Base-by-base conservation (phyloP, 2,888 invertebrate species). In the Microchrysa polita region DNA sequence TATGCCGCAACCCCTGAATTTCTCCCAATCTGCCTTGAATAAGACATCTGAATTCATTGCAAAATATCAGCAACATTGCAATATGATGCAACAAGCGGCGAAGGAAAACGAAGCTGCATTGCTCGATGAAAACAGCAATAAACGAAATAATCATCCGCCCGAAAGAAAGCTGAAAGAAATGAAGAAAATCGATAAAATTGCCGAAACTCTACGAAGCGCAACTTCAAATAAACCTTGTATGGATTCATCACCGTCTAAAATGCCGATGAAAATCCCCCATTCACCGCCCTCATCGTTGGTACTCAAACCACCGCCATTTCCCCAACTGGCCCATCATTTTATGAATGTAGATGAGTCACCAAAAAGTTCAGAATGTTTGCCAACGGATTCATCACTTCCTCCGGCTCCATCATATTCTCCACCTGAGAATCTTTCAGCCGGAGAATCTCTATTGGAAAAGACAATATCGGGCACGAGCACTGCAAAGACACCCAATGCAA, bases 151-250 rank as follows among this genome's bases (percentile, higher is more conserved):
- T 53, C 40, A 65, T 22, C 74, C 67, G 42, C 67, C 59, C 63
- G 75, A 75, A 72, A 23, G 60, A 76, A 76, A 75, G 69, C 71
- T 9, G 71, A 84, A 83, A 77, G 85, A 85, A 73, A 80, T 82
- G 40, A 84, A 84, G 65, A 83, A 85, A 69, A 83, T 85, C 73
- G 86, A 86, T 75, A 85, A 83, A 78, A 85, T 86, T 72, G 84
- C 83, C 1, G 86, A 86, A 75, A 84, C 80, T 74, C 77, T 85
- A 22, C 80, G 83, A 40, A 79, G 79, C 52, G 72, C 74, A 20
- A 61, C 82, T 79, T 72, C 79, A 1, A 74, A 74, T 22, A 80
- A 77, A 55, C 53, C 63, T 10, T 65, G 42, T 10, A 53, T 73
- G 27, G 71, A 73, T 55, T 55, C 75, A 5, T 67, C 74, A 42